These are phyloP conservation scores for Neodiprion lecontei DNA, from an alignment of 1,140 invertebrate species.

Conservation along the genomic window DNA sequence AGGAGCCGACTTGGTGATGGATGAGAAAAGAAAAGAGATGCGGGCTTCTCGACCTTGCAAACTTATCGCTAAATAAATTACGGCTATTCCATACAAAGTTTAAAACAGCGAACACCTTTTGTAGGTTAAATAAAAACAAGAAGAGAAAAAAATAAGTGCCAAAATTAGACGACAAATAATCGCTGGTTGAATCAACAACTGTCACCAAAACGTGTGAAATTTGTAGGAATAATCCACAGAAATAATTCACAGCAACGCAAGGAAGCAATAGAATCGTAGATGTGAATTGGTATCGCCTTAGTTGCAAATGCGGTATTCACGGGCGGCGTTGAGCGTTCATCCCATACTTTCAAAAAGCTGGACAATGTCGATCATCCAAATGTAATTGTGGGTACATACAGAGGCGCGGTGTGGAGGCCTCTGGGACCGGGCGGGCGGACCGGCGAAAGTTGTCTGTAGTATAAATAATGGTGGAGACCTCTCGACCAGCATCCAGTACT, in stretches of 20 bases:
- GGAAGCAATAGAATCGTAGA: not conserved
- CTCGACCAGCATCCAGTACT: constrained; percentile 40
- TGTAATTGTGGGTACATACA: not conserved
- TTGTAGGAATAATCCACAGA: too few species aligned
- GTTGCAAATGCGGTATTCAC: not conserved
- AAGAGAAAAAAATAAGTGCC: too few species aligned
- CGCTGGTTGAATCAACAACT: too few species aligned
- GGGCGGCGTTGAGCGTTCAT: not conserved
- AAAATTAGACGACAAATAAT: too few species aligned
- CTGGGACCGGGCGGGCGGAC: constrained; percentile 23
- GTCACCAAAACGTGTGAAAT: too few species aligned
- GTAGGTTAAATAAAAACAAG: too few species aligned
- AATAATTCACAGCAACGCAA: not conserved
- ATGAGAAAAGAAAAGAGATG: too few species aligned
- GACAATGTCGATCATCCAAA: constrained; percentile 10
- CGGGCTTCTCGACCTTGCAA: too few species aligned
- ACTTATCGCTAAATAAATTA: too few species aligned
- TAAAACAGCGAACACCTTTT: too few species aligned
- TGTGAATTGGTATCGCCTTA: not conserved
- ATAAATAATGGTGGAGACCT: constrained; percentile 52
- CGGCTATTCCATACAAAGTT: too few species aligned
- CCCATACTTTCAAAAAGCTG: constrained; percentile 11
- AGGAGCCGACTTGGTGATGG: too few species aligned
- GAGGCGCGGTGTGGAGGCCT: constrained; percentile 3
- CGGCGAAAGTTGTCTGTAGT: constrained; percentile 49